Evolutionary conservation across 2,113 vertebrate species (phyloP), one percentile per base, ranked within the genome.

Genomic region (Oenanthe melanoleuca): DNA sequence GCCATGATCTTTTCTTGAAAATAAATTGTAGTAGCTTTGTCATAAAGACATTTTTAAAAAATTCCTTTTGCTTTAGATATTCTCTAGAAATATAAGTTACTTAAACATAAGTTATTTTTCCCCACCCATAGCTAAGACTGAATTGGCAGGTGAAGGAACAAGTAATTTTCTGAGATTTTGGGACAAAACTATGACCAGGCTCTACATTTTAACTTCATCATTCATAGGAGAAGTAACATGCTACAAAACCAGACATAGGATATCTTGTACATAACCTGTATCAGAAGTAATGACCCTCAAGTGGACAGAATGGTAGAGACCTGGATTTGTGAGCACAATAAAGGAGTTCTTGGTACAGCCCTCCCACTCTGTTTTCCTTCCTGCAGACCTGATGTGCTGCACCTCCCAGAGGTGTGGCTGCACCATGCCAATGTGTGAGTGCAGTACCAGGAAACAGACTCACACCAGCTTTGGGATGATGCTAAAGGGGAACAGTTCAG

Each of bases 391-490:
- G 37, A 22, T 80, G 31, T 45, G 33, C 33, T 1, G 2, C 64
- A 21, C 15, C 63, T 73, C 45, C 65, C 66, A 81, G 52, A 55
- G 47, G 7, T 34, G 38, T 0, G 0, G 47, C 16, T 63, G 56
- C 10, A 45, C 18, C 29, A 2, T 1, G 2, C 33, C 34, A 25
- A 3, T 6, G 3, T 2, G 1, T 11, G 28, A 34, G 18, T 24
- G 14, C 55, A n/a, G 17, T 4, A 26, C 34, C 45, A 53, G 50
- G 63, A 47, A 65, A 53, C 9, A 50, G 24, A 22, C 59, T 61
- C 25, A 13, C 0, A 2, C 23, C 31, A 49, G 0, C 16, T 21
- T 65, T 0, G 0, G 18, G 4, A 2, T 34, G 66, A 45, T 8
- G 15, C 12, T 80, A 7, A 60, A 23, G 12, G 23, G 12, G 13